Percentiles rank a stretch among this genome's conserved stretches.
Evolutionary conservation across 2,888 invertebrate genomes (phyloP).

Genomic region (Linyphia triangularis): DNA sequence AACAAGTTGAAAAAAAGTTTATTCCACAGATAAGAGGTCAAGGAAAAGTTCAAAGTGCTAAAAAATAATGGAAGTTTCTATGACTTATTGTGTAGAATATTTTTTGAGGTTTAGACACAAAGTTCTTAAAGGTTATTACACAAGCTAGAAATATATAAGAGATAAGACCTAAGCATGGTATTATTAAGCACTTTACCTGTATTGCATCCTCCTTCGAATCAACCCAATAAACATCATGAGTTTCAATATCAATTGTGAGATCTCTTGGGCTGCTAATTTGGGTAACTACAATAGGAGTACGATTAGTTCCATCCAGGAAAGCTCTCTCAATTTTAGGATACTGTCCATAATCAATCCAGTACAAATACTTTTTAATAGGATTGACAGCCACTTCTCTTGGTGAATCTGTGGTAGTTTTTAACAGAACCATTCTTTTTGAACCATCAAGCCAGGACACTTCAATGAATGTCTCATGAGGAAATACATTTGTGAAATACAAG

Average conservation of each 20-base stretch:
- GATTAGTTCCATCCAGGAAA: slow-evolving; percentile 91
- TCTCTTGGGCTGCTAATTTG: slow-evolving; percentile 95
- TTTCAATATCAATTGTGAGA: slow-evolving; percentile 93
- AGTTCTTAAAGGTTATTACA: neutral
- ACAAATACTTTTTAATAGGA: slow-evolving; percentile 92
- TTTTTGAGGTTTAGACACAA: neutral
- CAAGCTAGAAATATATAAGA: neutral
- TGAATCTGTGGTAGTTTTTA: slow-evolving; percentile 94
- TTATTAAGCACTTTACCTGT: slow-evolving; percentile 82
- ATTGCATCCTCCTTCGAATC: slow-evolving; percentile 96
- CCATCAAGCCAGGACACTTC: slow-evolving; percentile 97
- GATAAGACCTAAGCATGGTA: neutral
- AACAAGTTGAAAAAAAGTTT: no score
- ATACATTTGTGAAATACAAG: slow-evolving; percentile 97
- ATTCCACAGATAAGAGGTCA: no score
- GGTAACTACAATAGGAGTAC: slow-evolving; percentile 91
- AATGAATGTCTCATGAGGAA: slow-evolving; percentile 96
- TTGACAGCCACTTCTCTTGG: slow-evolving; percentile 98
- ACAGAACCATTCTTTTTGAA: slow-evolving; percentile 91
- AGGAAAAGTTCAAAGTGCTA: no score
- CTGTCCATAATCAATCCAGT: slow-evolving; percentile 99
- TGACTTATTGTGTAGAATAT: no score
- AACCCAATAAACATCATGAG: slow-evolving; percentile 98
- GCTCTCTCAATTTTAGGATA: slow-evolving; percentile 95
- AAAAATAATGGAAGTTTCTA: no score